phyloP scores from a whole-genome alignment of 2,888 invertebrate genomes.

The Teleogryllus oceanicus region DNA sequence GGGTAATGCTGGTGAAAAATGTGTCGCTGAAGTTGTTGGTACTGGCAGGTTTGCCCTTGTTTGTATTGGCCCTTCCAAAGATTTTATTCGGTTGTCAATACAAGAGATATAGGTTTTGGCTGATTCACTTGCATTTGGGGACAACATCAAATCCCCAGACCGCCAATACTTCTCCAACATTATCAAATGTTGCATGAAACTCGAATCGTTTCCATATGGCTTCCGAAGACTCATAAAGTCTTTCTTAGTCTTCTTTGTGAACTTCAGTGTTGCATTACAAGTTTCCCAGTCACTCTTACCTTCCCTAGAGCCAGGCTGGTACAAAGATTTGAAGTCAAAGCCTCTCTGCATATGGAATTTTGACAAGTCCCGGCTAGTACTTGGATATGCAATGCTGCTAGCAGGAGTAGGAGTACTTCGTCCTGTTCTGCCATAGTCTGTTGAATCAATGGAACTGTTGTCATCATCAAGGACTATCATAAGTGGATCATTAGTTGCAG shows the following conservation, averaged over 20 bases:
- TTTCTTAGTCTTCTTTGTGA: conserved; percentile 72
- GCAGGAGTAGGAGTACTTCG: conserved; percentile 28
- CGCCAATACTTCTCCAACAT: conserved; percentile 79
- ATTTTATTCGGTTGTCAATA: conserved; percentile 70
- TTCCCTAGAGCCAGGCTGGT: background rate
- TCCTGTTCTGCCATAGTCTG: background rate
- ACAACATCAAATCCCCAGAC: conserved; percentile 54
- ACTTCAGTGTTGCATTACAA: conserved; percentile 72
- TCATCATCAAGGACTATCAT: background rate
- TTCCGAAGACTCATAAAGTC: conserved; percentile 79
- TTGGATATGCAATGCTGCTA: conserved; percentile 27
- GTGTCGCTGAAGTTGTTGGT: conserved; percentile 22
- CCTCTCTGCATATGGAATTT: conserved; percentile 57
- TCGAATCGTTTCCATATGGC: conserved; percentile 83
- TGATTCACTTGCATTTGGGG: conserved; percentile 68
- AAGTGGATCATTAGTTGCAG: background rate
- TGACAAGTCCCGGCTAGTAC: background rate
- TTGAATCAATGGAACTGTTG: background rate
- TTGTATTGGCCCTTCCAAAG: conserved; percentile 56
- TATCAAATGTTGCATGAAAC: conserved; percentile 76
- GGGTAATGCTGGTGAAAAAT: conserved; percentile 33
- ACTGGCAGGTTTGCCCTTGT: conserved; percentile 27
- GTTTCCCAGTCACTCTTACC: conserved; percentile 67
- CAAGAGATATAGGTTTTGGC: conserved; percentile 76
- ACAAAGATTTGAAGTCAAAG: conserved; percentile 59